Evolutionary conservation across 1,140 invertebrate species (phyloP), one percentile per base, ranked within the genome.

Genomic region (Zaprionus gabonicus): DNA sequence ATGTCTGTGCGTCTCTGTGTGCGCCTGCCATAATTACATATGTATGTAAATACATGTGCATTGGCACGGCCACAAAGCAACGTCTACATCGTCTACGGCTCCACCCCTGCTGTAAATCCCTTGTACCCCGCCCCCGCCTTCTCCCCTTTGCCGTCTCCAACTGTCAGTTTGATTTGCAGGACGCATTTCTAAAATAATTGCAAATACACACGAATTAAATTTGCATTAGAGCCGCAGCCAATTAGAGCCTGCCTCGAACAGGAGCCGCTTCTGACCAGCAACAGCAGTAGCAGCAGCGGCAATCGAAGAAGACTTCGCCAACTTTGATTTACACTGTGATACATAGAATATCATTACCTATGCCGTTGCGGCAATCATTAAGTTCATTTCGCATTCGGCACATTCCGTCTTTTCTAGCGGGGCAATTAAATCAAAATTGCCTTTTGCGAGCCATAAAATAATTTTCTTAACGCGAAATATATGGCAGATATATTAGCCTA

Each of bases 131-230:
- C 25, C 62, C 13, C 13, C 28, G 23, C 20, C 36, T 5, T 34
- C 56, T 27, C 56, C 31, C 27, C 25, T 25, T 12, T 41, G 10
- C 53, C 27, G 38, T 17, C 41, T 57, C 38, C 55, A 46, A 46
- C 76, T 66, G 76, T 72, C 77, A 77, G 76, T 85, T 90, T 90
- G 85, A 88, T 85, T 88, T 90, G 81, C 85, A 76, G 73, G 73
- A 82, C 76, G 84, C 75, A 90, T 80, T 81, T 87, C 70, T 70
- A 88, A 88, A 90, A 88, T 88, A 88, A 90, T 88, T 88, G 82
- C 78, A 78, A 88, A 77, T 81, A 90, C 78, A 90, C 76, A 90
- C 76, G 85, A 82, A 88, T 91, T 88, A 91, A 88, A 91, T 82
- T 88, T 88, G 85, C 85, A 88, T 88, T 90, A 88, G 85, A 67